Base-by-base conservation (phyloP, 2,888 invertebrate species). In the Fragum whitleyi region DNA sequence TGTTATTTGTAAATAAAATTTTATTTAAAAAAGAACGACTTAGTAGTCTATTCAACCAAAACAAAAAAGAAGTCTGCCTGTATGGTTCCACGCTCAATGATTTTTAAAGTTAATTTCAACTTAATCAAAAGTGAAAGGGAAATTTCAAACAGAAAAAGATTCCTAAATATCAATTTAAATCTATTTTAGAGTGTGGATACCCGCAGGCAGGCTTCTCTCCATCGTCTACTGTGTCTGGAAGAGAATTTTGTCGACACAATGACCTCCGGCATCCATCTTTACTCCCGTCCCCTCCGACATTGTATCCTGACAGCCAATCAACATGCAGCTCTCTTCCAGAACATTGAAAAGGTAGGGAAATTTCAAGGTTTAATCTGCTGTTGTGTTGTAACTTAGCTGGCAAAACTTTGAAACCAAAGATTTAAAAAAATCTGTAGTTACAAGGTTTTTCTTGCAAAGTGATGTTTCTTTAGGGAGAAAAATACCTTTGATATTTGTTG, bases 121-220 rank as follows among this genome's bases (percentile, higher is more conserved):
- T 16, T 57, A 57, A 57, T n/a, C 9, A 57, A 21, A 23, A 16
- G 21, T 5, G 9, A 62, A 57, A n/a, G n/a, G n/a, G n/a, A n/a
- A n/a, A n/a, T n/a, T n/a, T n/a, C n/a, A n/a, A n/a, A n/a, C n/a
- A n/a, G n/a, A n/a, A n/a, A n/a, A n/a, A n/a, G n/a, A n/a, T n/a
- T n/a, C n/a, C n/a, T n/a, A n/a, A n/a, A n/a, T n/a, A n/a, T n/a
- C n/a, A n/a, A 36, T 36, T 9, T 6, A 36, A 36, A 65, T 83
- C 47, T 83, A 74, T 36, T 81, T 16, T 77, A 85, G 85, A 81
- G 81, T 70, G 71, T 77, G 59, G 81, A 81, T 62, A 85, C 79
- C 53, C 85, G 81, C 77, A 81, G 85, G 59, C 85, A 85, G 77
- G 85, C 85, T n/a, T 81, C 85, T 6, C 85, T 85, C 42, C 85